Conservation (phyloP, 2,797 vertebrate genomes). For the Sebastes hopkinsi region DNA sequence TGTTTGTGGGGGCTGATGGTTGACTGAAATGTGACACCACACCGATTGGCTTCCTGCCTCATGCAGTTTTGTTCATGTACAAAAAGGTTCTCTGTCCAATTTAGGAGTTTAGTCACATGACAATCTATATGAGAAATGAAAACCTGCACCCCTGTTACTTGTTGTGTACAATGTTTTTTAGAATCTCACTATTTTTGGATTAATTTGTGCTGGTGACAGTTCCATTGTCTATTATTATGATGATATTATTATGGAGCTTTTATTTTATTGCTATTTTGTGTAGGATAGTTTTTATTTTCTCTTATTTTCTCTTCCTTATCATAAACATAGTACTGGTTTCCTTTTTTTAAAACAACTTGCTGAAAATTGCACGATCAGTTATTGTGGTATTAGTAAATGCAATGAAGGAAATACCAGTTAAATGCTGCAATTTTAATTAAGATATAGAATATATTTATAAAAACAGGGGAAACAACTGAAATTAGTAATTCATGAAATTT, state of each 20-base stretch:
- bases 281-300: constrained; percentile 79
- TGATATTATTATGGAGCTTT: constrained; percentile 78
- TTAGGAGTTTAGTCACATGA: constrained; percentile 80
- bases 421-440: constrained; percentile 97
- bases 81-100: constrained; percentile 78
- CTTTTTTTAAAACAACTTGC: constrained; percentile 89
- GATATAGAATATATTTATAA: constrained; percentile 87
- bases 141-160: constrained; percentile 84
- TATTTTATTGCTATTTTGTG: constrained; percentile 83
- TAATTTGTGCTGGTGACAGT: constrained; percentile 96
- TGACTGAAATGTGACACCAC: constrained; percentile 71
- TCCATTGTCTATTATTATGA: constrained; percentile 88
- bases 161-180: constrained; percentile 90
- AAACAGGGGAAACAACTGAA: constrained; percentile 76
- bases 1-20: constrained; percentile 52
- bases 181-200: constrained; percentile 89
- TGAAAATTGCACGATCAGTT: constrained; percentile 91
- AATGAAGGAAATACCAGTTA: constrained; percentile 89
- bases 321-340: constrained; percentile 86
- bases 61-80: constrained; percentile 69
- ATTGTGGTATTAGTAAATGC: constrained; percentile 87
- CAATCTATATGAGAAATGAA: constrained; percentile 88
- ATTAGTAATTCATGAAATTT: constrained; percentile 80
- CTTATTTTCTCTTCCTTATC: constrained; percentile 80
- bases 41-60: constrained; percentile 55